phyloP scores from a whole-genome alignment of 2,113 vertebrate species.

The Ammospiza caudacuta region DNA sequence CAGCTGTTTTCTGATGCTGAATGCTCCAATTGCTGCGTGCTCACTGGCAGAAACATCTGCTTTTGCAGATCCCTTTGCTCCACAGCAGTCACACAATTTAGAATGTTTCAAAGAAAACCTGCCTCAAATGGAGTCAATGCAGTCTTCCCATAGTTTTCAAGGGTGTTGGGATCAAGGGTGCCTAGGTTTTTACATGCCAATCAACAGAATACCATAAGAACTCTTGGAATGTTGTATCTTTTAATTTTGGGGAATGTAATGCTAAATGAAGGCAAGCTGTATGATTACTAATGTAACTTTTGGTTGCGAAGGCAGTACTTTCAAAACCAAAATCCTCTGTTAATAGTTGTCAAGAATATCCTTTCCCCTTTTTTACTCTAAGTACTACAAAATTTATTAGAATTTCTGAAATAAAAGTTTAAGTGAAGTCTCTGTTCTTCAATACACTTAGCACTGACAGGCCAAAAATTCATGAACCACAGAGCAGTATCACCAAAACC shows the following conservation, averaged over 20 bases:
- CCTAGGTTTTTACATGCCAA: not conserved
- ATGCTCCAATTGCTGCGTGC: fast-evolving
- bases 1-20: not conserved
- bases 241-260: not conserved
- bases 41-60: not conserved
- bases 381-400: not conserved
- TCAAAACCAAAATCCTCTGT: not conserved
- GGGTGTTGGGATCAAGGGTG: not conserved
- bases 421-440: not conserved
- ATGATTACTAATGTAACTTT: not conserved
- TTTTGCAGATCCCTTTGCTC: not conserved
- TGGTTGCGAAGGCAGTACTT: not conserved
- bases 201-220: not conserved
- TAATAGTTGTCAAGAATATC: not conserved
- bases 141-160: not conserved
- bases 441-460: not conserved
- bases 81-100: not conserved
- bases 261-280: not conserved
- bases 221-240: not conserved
- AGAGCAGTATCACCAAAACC: not conserved
- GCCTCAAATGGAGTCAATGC: not conserved
- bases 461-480: not conserved
- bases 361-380: not conserved
- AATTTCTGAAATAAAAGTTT: not conserved
- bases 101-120: not conserved